Base-by-base conservation (phyloP, 2,888 invertebrate species). In the Petrophora chlorosata region DNA sequence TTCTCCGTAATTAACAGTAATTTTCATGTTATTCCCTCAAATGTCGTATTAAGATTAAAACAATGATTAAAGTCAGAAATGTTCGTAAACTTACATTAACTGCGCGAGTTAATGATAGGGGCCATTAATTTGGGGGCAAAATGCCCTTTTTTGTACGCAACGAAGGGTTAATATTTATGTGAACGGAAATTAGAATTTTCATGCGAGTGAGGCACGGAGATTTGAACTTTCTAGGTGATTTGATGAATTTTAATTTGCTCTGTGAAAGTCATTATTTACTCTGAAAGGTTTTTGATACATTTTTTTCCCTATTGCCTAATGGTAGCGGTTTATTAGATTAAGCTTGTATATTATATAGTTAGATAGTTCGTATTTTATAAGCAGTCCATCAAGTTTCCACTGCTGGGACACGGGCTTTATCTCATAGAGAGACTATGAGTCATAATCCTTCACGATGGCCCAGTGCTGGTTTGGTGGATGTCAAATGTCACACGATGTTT, bases 91-190 rank as follows among this genome's bases (percentile, higher is more conserved):
- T 38, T 46, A 28, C 53, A 53, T 53, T 53, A 49, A 35, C 43
- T 8, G 40, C 32, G 30, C 25, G 60, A 65, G 64, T 67, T 74
- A 76, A 76, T 74, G 73, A 70, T 69, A 57, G 54, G 67, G 65
- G 64, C 73, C 72, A 78, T 78, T 76, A 75, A 67, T 67, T 60
- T 53, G 30, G 16, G 34, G 28, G 34, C 34, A n/a, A 41, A 28
- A 47, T 36, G 22, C 33, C 48, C 45, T 50, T 50, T 46, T 50
- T 50, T 53, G 52, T 35, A 19, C 19, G 34, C 33, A 34, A 35
- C 46, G 23, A 46, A 56, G 49, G 46, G 49, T 33, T 40, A 46
- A 26, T 46, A 28, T 39, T 48, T 48, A 53, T 53, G 34, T 58
- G 51, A 65, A 46, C 60, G 65, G 61, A 67, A 67, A 70, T 70